phyloP scores from a whole-genome alignment of 2,888 invertebrate species.

The Watsonalla binaria region DNA sequence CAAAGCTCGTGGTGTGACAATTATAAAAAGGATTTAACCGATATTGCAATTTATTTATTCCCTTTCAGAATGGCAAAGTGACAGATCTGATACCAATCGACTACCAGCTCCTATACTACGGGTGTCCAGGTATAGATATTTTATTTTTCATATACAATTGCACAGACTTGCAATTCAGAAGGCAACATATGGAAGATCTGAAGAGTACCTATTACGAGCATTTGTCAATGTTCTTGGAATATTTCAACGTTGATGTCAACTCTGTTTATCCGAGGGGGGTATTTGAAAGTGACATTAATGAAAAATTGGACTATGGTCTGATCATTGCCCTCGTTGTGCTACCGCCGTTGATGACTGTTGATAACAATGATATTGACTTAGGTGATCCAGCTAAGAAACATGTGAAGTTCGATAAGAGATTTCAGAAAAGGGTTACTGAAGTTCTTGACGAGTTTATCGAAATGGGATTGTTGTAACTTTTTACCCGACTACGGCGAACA shows the following conservation, averaged over 20 bases:
- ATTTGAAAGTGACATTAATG: not conserved
- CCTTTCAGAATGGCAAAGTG: not conserved
- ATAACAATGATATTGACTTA: not conserved
- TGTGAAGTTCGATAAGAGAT: not conserved
- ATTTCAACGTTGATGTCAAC: not conserved
- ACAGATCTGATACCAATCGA: not conserved
- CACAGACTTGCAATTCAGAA: not conserved
- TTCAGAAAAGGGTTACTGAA: not conserved
- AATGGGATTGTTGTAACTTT: conserved; percentile 2
- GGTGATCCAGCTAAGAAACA: not conserved
- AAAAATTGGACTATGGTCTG: not conserved
- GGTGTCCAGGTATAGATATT: not conserved
- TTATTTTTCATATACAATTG: not conserved
- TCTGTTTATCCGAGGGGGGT: not conserved
- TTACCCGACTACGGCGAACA: not conserved
- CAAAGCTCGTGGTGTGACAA: too few relatives aligned
- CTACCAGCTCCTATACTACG: not conserved
- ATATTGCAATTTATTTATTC: too few relatives aligned
- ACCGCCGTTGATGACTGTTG: not conserved
- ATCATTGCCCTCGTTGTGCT: not conserved
- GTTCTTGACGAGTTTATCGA: not conserved
- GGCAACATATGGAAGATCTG: not conserved
- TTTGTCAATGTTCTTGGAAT: not conserved
- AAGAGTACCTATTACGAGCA: not conserved
- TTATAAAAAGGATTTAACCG: too few relatives aligned